Percentiles rank a stretch among this genome's conserved stretches.
These are phyloP conservation scores for Gasterosteus nipponicus DNA, from an alignment of 2,113 vertebrate genomes.

Conservation along the genomic window DNA sequence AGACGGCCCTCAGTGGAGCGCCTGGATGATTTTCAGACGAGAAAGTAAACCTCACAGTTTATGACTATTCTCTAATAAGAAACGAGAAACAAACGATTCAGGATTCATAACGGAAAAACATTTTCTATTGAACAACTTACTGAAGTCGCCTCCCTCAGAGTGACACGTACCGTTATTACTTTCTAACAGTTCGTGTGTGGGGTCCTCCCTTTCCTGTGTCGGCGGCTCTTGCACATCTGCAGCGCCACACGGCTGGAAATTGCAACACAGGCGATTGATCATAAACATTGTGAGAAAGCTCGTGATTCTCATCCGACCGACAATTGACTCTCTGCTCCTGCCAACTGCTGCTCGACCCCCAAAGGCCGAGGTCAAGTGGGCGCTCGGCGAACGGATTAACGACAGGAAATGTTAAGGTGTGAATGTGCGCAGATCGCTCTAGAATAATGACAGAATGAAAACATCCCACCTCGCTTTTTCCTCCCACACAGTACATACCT, in stretches of 20 bases:
- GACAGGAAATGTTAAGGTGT: constrained; percentile 9
- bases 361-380: background rate
- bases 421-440: background rate
- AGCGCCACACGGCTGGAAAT: constrained; percentile 75
- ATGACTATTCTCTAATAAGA: background rate
- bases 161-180: constrained; percentile 43
- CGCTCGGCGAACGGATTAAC: background rate
- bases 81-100: constrained; percentile 1
- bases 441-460: background rate
- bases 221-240: constrained; percentile 45
- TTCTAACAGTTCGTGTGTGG: constrained; percentile 25
- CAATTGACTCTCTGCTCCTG: constrained; percentile 19
- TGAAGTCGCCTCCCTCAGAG: background rate
- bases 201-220: constrained; percentile 63
- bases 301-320: constrained; percentile 59
- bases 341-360: background rate
- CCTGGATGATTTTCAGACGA: constrained; percentile 34
- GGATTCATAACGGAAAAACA: background rate
- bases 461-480: background rate
- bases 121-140: background rate
- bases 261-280: constrained; percentile 61
- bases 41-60: background rate
- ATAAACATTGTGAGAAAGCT: constrained; percentile 41
- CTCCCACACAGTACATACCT: constrained; percentile 53
- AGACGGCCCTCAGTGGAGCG: background rate